Evolutionary conservation across 2,888 invertebrate genomes (phyloP), one percentile per base, ranked within the genome.

Genomic region (Caenorhabditis afra): DNA sequence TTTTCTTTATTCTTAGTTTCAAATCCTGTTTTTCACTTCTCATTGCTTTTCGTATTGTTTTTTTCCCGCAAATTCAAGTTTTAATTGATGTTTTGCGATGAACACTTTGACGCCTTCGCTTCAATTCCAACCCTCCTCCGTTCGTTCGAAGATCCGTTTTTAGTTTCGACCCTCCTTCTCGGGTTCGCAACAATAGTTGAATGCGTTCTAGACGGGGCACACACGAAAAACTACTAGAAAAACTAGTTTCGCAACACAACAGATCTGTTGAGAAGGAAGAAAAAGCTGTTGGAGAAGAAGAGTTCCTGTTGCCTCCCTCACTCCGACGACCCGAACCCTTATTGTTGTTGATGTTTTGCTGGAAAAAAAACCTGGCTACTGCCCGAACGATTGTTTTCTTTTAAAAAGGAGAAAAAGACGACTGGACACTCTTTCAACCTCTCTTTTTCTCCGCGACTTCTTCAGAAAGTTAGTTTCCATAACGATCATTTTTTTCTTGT

Each of bases 301-400:
- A 55, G 73, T 73, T 65, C 55, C 50, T 73, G 62, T 64, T 73
- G 64, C 50, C 41, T 41, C 20, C 50, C 55, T 50, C 64, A 52
- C 50, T 39, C 20, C 22, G 44, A 47, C 57, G 58, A 52, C 58
- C 45, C 49, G 67, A 61, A 66, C 55, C 58, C 22, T 61, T 67
- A 67, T 75, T 67, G 75, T 75, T 75, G 75, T 66, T 75, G 75
- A 75, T 75, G 67, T 75, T 75, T 53, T 73, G 73, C 58, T 64
- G 58, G 29, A 44, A 64, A 64, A 73, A 64, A 64, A 73, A 64
- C 73, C 73, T 73, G 73, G 53, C 62, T 57, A 62, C 62, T 71
- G 70, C 62, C 55, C 71, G 23, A 62, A 71, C 57, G 57, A 71
- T 71, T 71, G 62, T 71, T 62, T 71, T 71, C 67, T 71, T 64